Percentiles rank a stretch among this genome's conserved stretches.
phyloP scores from a whole-genome alignment of 2,888 invertebrate genomes.

The Lasiommata megera region DNA sequence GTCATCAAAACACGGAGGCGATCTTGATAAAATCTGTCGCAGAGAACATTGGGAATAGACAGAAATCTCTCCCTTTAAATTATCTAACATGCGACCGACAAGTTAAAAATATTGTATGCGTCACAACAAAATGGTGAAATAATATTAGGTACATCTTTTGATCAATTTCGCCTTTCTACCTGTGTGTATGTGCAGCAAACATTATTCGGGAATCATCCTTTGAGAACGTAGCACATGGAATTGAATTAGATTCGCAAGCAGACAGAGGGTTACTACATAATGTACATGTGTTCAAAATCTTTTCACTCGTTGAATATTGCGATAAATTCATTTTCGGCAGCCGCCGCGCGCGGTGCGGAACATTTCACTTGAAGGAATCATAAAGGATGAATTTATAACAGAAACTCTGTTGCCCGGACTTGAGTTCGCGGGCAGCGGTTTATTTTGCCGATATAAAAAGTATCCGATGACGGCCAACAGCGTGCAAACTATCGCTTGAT shows the following conservation, averaged over 20 bases:
- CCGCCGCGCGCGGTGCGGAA: not conserved
- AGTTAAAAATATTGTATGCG: too few species aligned
- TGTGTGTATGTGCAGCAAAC: not conserved
- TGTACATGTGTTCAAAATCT: conserved; percentile 1
- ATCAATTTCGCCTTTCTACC: not conserved
- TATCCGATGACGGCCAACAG: too few species aligned
- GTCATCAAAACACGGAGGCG: too few species aligned
- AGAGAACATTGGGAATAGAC: too few species aligned
- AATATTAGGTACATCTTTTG: not conserved
- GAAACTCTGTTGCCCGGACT: not conserved
- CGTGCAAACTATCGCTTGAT: too few species aligned
- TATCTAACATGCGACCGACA: too few species aligned
- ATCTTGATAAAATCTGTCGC: too few species aligned
- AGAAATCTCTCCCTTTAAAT: too few species aligned
- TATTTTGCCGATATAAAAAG: too few species aligned
- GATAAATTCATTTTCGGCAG: conserved; percentile 9
- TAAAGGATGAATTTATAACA: not conserved
- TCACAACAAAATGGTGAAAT: not conserved
- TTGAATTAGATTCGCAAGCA: conserved; percentile 6
- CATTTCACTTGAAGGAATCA: conserved; percentile 8
- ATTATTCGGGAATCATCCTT: not conserved
- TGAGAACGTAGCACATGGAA: conserved; percentile 6
- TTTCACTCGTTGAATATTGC: conserved; percentile 6
- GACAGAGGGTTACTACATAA: conserved; percentile 8
- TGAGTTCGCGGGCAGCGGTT: too few species aligned